Base-by-base conservation (phyloP, 2,888 invertebrate species). In the Pristionchus fissidentatus region DNA sequence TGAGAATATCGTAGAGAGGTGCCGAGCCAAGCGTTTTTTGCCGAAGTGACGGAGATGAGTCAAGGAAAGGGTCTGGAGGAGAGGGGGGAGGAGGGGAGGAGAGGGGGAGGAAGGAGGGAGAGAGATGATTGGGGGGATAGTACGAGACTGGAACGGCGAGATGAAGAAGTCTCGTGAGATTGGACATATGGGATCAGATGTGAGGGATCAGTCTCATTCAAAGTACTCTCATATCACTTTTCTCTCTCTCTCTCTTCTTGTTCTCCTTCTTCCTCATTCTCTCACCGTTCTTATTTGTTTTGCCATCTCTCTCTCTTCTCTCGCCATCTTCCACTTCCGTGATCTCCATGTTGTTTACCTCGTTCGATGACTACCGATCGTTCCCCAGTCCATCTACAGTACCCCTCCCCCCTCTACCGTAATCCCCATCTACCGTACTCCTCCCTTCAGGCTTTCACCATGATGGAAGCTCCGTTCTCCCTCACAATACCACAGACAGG, bases 391-490 rank as follows among this genome's bases (percentile, higher is more conserved):
- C 19, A 22, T 19, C 38, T 5, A 62, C 62, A 29, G 15, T 29
- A 26, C 29, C 62, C 32, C 29, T 10, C 32, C 26, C 22, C 29
- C 62, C 32, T 29, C 62, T 62, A 29, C 62, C 62, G 29, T 62
- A 26, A 15, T 62, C 62, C 5, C 29, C 62, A 73, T 35, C 19
- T 38, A 38, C 46, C 46, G 73, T 43, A 73, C n/a, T 70, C 70
- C 38, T 41, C n/a, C 77, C 26, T 15, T 77, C 49, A 10, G n/a
- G 22, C 35, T 19, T 46, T 32, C 3, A 73, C 15, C 19, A 80
- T 80, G 80, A 80, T 80, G 80, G 80, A 80, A 38, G 13, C 60
- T 35, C 80, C 80, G 41, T 55, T 80, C 80, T 32, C 80, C 32
- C 55, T 80, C 80, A 49, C 77, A 26, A 77, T 77, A 29, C 49